Evolutionary conservation across 2,797 vertebrate genomes (phyloP).

Genomic region (Nannoperca australis): DNA sequence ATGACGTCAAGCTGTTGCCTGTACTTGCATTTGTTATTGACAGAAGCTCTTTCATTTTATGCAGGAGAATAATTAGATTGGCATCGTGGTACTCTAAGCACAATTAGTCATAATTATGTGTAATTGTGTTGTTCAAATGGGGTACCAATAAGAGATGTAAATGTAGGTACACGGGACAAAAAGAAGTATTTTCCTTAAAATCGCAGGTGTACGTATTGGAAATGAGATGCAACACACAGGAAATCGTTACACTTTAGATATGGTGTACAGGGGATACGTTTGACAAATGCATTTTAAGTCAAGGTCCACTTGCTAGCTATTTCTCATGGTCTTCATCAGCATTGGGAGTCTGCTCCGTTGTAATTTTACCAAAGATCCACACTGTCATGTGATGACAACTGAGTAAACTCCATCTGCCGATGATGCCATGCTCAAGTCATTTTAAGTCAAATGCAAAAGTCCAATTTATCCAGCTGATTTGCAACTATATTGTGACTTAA

Average conservation of each 20-base stretch:
- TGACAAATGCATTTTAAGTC: no score
- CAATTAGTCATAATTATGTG: no score
- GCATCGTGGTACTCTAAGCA: background rate
- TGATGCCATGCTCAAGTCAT: slow-evolving; percentile 4
- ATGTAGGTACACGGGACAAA: background rate
- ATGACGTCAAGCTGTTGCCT: slow-evolving; percentile 5
- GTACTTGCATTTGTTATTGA: background rate
- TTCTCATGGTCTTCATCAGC: no score
- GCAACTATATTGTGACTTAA: background rate
- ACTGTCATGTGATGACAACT: background rate
- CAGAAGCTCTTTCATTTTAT: slow-evolving; percentile 13
- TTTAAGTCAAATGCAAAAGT: no score
- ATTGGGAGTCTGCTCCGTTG: background rate
- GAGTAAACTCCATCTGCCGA: background rate
- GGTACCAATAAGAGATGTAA: background rate
- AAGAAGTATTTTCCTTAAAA: background rate
- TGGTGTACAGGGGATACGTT: no score
- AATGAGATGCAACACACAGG: no score
- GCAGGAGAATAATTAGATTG: slow-evolving; percentile 19
- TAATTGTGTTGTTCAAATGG: slow-evolving; percentile 7
- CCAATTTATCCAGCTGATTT: no score
- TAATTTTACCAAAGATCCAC: background rate
- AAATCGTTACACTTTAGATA: background rate
- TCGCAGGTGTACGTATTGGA: background rate
- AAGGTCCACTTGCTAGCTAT: no score